phyloP scores from a whole-genome alignment of 2,113 vertebrate species.

The Gallinago undulata region DNA sequence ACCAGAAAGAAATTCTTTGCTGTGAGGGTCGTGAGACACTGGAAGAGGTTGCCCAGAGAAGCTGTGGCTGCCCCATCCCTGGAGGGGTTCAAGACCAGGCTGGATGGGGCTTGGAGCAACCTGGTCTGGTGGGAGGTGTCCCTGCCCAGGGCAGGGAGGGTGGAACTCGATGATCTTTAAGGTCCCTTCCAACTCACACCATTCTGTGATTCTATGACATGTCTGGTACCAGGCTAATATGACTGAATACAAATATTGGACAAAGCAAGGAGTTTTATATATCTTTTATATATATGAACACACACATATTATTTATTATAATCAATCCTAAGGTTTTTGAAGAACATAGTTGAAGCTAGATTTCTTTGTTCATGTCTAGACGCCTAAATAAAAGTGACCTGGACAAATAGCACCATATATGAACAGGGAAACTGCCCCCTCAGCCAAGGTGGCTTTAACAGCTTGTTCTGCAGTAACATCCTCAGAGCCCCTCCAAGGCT shows the following conservation, averaged over 20 bases:
- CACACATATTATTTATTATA: background rate
- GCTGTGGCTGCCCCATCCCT: too few species aligned
- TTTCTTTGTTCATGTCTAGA: background rate
- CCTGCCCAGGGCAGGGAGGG: too few species aligned
- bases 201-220: too few species aligned
- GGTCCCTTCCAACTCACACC: too few species aligned
- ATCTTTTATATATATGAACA: too few species aligned
- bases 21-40: too few species aligned
- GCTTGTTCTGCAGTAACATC: background rate
- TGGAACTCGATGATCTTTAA: too few species aligned
- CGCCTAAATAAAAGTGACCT: background rate
- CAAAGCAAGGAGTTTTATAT: background rate
- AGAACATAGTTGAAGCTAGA: background rate
- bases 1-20: too few species aligned
- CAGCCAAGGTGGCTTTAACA: background rate
- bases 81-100: too few species aligned
- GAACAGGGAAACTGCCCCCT: background rate
- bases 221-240: background rate
- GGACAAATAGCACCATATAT: background rate
- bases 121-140: too few species aligned
- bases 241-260: background rate
- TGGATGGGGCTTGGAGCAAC: too few species aligned
- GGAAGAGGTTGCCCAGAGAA: too few species aligned
- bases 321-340: background rate
- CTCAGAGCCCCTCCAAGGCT: background rate